Percentiles rank a stretch among this genome's conserved stretches.
Conservation (phyloP, 2,113 vertebrate genomes). For the Suncus etruscus region DNA sequence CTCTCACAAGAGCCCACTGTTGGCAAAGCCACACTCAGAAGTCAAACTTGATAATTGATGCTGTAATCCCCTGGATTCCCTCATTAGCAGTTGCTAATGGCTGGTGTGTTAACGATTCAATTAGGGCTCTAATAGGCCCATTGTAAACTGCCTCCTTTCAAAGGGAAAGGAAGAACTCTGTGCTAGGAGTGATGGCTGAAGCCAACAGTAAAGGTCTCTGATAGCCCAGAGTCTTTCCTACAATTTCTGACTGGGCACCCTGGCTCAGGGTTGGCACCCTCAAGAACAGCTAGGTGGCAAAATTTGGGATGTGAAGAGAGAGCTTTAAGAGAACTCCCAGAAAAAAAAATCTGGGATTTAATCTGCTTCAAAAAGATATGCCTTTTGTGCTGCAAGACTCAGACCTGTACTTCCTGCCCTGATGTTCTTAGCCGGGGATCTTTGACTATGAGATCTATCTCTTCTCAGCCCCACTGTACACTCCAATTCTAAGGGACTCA, state of each 20-base stretch:
- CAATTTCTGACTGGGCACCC: slow-evolving; percentile 15
- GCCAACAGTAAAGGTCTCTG: neutral
- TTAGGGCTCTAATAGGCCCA: slow-evolving; percentile 86
- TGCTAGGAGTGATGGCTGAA: slow-evolving; percentile 67
- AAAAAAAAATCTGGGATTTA: neutral
- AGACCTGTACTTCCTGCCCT: neutral
- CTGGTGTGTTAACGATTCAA: slow-evolving; percentile 83
- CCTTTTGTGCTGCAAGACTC: neutral
- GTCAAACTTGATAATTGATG: slow-evolving; percentile 84
- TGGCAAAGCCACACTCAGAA: slow-evolving; percentile 79
- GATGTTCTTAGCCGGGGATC: neutral
- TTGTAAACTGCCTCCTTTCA: slow-evolving; percentile 84
- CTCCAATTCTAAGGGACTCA: neutral
- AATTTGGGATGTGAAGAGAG: neutral
- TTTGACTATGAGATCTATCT: neutral
- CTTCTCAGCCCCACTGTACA: neutral
- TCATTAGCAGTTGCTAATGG: slow-evolving; percentile 88
- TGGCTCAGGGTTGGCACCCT: neutral
- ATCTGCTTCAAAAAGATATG: neutral
- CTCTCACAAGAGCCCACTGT: slow-evolving; percentile 74
- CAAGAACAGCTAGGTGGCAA: neutral
- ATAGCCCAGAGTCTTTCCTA: neutral
- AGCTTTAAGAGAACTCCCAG: neutral
- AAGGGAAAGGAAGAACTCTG: slow-evolving; percentile 66
- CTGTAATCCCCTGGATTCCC: slow-evolving; percentile 86